Conservation (phyloP, 2,888 invertebrate genomes). For the Acrocyrtus sp. region DNA sequence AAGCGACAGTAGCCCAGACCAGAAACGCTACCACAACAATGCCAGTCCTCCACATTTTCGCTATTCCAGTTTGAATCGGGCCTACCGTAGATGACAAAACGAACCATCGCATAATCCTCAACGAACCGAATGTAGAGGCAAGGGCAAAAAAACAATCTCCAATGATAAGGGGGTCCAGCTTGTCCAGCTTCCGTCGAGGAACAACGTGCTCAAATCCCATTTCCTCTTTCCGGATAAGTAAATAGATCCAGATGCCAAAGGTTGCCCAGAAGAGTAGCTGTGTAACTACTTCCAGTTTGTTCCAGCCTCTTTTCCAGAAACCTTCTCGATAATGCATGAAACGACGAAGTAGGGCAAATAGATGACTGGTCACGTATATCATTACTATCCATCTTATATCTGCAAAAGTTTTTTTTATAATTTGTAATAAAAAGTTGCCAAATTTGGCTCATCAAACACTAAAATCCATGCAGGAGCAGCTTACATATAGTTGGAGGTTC, state of each 20-base stretch:
- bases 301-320: conserved; percentile 73
- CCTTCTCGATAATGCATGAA: conserved; percentile 71
- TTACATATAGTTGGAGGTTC: conserved; percentile 27
- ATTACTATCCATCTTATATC: conserved; percentile 59
- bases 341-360: conserved; percentile 50
- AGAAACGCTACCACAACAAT: conserved; percentile 72
- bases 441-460: conserved; percentile 41
- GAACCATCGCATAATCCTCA: conserved; percentile 73
- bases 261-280: conserved; percentile 72
- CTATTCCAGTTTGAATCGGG: conserved; percentile 71
- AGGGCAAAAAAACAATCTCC: conserved; percentile 76
- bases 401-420: background rate
- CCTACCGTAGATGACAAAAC: conserved; percentile 75
- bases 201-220: conserved; percentile 67
- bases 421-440: conserved; percentile 57
- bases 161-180: conserved; percentile 73
- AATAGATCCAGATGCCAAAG: conserved; percentile 74
- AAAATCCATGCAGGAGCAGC: too few species aligned
- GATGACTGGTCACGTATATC: conserved; percentile 68
- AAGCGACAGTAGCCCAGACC: conserved; percentile 72
- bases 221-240: background rate
- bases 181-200: conserved; percentile 74
- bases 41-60: conserved; percentile 76
- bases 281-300: conserved; percentile 74
- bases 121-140: conserved; percentile 75